These are phyloP conservation scores for Ammospiza maritima DNA, from an alignment of 2,797 vertebrate genomes.

Conservation along the genomic window DNA sequence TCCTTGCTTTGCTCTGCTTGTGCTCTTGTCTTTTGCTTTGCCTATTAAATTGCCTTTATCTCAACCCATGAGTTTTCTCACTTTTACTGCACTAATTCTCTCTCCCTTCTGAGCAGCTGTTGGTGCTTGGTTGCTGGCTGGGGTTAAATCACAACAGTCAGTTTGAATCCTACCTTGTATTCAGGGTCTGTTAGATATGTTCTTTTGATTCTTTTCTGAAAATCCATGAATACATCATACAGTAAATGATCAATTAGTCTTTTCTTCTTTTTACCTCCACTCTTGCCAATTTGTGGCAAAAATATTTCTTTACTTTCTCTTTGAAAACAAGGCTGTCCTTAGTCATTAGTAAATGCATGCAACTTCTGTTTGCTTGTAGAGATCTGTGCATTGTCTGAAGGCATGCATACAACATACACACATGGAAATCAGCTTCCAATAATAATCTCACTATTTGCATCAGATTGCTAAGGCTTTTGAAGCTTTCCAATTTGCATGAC, in stretches of 20 bases:
- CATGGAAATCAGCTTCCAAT: background rate
- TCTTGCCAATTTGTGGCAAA: background rate
- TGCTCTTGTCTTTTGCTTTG: background rate
- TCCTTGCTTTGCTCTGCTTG: background rate
- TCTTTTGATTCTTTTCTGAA: constrained; percentile 14
- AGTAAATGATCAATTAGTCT: background rate
- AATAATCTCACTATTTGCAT: background rate
- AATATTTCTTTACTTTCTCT: background rate
- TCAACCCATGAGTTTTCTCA: background rate
- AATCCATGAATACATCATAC: background rate
- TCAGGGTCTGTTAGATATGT: background rate
- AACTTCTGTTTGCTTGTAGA: background rate
- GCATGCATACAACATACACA: background rate
- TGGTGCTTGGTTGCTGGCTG: background rate
- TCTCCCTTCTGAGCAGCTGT: background rate
- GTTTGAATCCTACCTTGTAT: constrained; percentile 17
- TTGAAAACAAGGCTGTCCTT: background rate
- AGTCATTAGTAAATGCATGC: background rate
- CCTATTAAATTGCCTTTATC: background rate
- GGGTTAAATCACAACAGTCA: background rate
- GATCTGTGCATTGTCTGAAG: background rate
- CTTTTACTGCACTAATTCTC: background rate
- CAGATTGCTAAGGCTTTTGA: constrained; percentile 9
- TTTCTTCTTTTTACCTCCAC: background rate
- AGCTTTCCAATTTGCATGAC: constrained; percentile 12